Conservation (phyloP, 2,797 vertebrate species). For the Eurystomus glaucurus region DNA sequence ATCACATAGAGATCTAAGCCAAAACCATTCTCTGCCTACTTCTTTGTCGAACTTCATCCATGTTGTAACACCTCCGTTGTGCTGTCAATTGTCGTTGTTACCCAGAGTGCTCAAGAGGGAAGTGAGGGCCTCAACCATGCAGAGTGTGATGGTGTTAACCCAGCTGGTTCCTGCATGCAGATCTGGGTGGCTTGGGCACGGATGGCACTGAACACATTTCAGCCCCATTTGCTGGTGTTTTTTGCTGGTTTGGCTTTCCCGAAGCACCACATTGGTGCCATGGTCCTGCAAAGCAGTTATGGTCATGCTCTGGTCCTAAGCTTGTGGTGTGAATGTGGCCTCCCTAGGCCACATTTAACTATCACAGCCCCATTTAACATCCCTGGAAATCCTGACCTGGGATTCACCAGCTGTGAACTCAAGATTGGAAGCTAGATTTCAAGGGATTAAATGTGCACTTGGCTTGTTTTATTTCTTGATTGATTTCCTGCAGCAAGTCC, state of each 20-base stretch:
- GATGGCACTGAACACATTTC: background rate
- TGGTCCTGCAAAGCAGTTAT: background rate
- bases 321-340: background rate
- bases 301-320: background rate
- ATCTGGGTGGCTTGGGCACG: too few relatives aligned
- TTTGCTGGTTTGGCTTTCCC: background rate
- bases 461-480: background rate
- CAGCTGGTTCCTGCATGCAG: too few relatives aligned
- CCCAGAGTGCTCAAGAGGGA: background rate
- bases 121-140: background rate
- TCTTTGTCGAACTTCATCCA: background rate
- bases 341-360: background rate
- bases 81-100: background rate
- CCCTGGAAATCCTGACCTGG: background rate
- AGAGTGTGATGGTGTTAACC: too few relatives aligned
- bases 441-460: background rate
- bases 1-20: background rate
- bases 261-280: background rate
- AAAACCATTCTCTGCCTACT: background rate
- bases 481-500: background rate
- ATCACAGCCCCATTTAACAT: background rate
- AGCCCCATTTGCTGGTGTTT: background rate
- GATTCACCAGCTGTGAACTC: background rate
- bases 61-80: background rate
- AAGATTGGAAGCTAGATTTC: background rate